Evolutionary conservation across 2,113 vertebrate genomes (phyloP).

Genomic region (Strix uralensis): DNA sequence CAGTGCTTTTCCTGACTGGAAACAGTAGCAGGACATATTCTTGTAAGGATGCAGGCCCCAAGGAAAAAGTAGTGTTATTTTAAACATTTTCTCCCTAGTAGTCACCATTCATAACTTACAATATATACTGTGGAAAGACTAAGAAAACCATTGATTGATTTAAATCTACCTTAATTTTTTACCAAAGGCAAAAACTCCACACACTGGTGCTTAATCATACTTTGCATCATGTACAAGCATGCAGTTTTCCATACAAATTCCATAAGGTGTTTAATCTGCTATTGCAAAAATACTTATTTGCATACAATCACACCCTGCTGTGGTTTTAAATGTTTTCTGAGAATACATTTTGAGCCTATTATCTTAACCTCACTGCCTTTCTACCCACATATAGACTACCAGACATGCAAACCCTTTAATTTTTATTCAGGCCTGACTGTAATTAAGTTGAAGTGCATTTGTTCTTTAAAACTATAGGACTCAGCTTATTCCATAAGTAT

Average conservation of each 20-base stretch:
- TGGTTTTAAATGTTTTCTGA: conserved; percentile 62
- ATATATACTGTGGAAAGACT: not conserved
- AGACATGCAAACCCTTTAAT: conserved; percentile 59
- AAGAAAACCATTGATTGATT: conserved; percentile 36
- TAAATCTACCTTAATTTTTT: conserved; percentile 35
- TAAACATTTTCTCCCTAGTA: not conserved
- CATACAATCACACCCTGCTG: conserved; percentile 70
- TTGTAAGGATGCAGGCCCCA: not conserved
- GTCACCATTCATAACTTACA: not conserved
- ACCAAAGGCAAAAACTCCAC: conserved; percentile 43
- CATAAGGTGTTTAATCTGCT: conserved; percentile 64
- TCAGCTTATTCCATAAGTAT: not conserved
- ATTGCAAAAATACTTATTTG: conserved; percentile 69
- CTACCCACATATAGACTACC: conserved; percentile 57
- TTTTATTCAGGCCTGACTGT: conserved; percentile 45
- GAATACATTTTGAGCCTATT: conserved; percentile 53
- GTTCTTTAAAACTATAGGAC: conserved; percentile 9
- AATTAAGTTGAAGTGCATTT: conserved; percentile 45
- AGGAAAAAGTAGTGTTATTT: not conserved
- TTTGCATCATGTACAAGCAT: conserved; percentile 57
- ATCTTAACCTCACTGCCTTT: conserved; percentile 67
- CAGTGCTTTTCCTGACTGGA: not conserved
- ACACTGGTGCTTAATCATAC: conserved; percentile 47
- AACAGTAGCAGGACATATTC: not conserved
- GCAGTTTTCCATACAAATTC: conserved; percentile 58